These are phyloP conservation scores for Poeciliopsis retropinna DNA, from an alignment of 2,113 vertebrate species.

Conservation along the genomic window DNA sequence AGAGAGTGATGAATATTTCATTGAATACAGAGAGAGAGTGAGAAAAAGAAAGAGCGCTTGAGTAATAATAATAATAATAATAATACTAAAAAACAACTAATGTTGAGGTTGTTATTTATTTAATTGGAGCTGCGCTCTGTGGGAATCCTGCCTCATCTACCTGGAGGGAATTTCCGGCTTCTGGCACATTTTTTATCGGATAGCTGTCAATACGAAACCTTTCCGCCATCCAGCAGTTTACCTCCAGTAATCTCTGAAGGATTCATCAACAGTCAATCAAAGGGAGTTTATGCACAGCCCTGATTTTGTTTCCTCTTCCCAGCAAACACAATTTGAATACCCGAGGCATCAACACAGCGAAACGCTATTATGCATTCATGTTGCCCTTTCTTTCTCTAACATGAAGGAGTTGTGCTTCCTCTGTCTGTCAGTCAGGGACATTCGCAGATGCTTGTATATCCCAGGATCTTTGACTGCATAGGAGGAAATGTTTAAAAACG, in stretches of 20 bases:
- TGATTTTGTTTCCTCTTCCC: constrained; percentile 62
- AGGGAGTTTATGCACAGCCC: constrained; percentile 69
- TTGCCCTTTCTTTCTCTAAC: constrained; percentile 48
- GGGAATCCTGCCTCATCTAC: constrained; percentile 68
- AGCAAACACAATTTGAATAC: constrained; percentile 71
- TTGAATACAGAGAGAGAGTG: constrained; percentile 49
- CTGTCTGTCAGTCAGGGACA: constrained; percentile 63
- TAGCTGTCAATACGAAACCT: constrained; percentile 73
- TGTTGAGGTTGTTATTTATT: constrained; percentile 66
- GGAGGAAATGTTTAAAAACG: background rate
- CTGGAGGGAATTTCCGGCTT: constrained; percentile 63
- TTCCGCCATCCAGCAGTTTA: constrained; percentile 74
- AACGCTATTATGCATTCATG: constrained; percentile 65
- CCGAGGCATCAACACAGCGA: constrained; percentile 47
- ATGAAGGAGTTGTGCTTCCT: constrained; percentile 46
- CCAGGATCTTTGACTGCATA: background rate
- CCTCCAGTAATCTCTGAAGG: constrained; percentile 73
- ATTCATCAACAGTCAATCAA: constrained; percentile 77
- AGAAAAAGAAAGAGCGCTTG: constrained; percentile 9
- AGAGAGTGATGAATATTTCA: constrained; percentile 75
- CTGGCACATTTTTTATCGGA: constrained; percentile 56
- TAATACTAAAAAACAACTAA: constrained; percentile 26
- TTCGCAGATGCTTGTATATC: constrained; percentile 25
- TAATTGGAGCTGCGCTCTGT: constrained; percentile 58
- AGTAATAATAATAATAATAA: constrained; percentile 24